These are phyloP conservation scores for Ancistrus triradiatus DNA, from an alignment of 2,113 vertebrate genomes.

Conservation along the genomic window DNA sequence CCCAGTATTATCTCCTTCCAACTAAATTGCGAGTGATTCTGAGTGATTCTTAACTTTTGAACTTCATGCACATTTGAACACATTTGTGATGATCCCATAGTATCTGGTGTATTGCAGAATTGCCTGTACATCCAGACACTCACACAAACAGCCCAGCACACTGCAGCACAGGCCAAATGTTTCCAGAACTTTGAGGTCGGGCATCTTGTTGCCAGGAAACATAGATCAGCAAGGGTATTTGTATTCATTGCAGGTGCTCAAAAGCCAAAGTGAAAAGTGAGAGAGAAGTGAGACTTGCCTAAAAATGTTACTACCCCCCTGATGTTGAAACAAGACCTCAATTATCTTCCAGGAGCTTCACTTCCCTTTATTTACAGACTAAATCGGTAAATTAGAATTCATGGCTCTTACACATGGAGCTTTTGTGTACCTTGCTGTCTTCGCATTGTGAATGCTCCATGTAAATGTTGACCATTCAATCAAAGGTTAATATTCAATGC, in stretches of 20 bases:
- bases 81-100: background rate
- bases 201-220: constrained; percentile 46
- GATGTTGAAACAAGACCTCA: constrained; percentile 34
- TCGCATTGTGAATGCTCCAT: too few relatives aligned
- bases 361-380: constrained; percentile 19
- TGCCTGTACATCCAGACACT: background rate
- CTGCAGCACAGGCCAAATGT: constrained; percentile 15
- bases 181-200: constrained; percentile 33
- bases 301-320: constrained; percentile 13
- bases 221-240: constrained; percentile 38
- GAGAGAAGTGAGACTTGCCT: constrained; percentile 1
- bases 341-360: constrained; percentile 13
- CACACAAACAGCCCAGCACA: constrained; percentile 32
- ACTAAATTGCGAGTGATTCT: too few relatives aligned
- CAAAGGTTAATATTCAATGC: too few relatives aligned
- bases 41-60: background rate
- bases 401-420: too few relatives aligned
- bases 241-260: constrained; percentile 40
- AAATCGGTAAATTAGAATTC: constrained; percentile 21
- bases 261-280: constrained; percentile 10
- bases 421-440: too few relatives aligned
- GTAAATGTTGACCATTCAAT: too few relatives aligned
- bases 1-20: too few relatives aligned
- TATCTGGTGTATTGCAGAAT: too few relatives aligned
- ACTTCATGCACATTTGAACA: background rate